These are phyloP conservation scores for Pseudococcus longispinus DNA, from an alignment of 2,888 invertebrate genomes.

Conservation along the genomic window DNA sequence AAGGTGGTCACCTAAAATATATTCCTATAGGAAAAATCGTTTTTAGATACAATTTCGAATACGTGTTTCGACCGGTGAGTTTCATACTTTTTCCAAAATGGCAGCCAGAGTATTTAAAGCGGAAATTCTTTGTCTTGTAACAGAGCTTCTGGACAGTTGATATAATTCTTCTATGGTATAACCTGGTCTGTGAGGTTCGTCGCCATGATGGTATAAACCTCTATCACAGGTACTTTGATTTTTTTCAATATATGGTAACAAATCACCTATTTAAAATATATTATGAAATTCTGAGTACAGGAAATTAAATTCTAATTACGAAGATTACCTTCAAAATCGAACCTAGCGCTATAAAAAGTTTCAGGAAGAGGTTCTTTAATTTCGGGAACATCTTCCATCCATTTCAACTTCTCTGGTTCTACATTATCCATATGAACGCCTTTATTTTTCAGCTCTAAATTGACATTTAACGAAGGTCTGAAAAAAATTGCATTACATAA, in stretches of 20 bases:
- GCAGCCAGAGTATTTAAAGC: constrained; percentile 82
- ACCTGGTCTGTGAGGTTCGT: constrained; percentile 88
- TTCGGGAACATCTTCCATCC: constrained; percentile 79
- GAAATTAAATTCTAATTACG: neutral
- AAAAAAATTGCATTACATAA: neutral
- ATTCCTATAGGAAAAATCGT: constrained; percentile 22
- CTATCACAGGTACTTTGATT: constrained; percentile 68
- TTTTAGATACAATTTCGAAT: neutral
- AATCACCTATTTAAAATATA: constrained; percentile 65
- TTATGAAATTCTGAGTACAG: neutral
- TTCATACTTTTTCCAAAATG: constrained; percentile 66
- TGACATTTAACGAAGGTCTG: neutral
- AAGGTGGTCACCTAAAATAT: constrained; percentile 38
- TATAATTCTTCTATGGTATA: constrained; percentile 89
- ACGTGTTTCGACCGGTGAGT: too few species aligned
- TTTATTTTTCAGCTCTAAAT: constrained; percentile 5
- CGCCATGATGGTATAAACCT: constrained; percentile 89
- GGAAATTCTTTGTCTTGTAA: constrained; percentile 83
- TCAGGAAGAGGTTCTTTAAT: constrained; percentile 63
- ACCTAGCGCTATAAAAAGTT: constrained; percentile 78
- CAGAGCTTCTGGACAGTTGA: constrained; percentile 73
- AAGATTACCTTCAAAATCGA: constrained; percentile 75
- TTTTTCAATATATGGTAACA: constrained; percentile 75
- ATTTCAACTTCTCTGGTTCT: constrained; percentile 85
- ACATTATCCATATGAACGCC: constrained; percentile 88